Evolutionary conservation across 2,888 invertebrate genomes (phyloP).

Genomic region (Automeris io): DNA sequence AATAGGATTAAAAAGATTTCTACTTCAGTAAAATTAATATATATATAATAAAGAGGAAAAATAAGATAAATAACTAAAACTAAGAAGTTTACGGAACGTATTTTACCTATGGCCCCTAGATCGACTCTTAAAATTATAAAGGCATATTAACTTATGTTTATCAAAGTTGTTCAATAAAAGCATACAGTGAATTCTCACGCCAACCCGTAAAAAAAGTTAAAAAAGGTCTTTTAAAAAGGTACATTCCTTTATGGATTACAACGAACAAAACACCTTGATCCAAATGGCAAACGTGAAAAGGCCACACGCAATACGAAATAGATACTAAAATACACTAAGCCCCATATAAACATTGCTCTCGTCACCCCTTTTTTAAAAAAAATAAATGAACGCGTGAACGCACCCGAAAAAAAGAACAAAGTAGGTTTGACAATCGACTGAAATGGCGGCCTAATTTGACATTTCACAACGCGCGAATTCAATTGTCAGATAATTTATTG

Average conservation of each 20-base stretch:
- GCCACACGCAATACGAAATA: constrained; percentile 42
- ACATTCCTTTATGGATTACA: constrained; percentile 39
- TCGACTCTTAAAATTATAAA: no score
- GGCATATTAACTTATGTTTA: no score
- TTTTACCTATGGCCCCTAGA: no score
- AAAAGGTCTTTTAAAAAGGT: constrained; percentile 11
- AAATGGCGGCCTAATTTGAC: constrained; percentile 70
- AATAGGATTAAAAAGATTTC: no score
- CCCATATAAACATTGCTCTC: constrained; percentile 19
- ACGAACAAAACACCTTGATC: constrained; percentile 25
- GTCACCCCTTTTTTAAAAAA: constrained; percentile 49
- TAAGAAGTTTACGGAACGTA: no score
- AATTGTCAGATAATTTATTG: constrained; percentile 71
- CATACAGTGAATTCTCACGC: constrained; percentile 28
- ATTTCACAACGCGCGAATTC: constrained; percentile 68
- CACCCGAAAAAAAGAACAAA: constrained; percentile 49
- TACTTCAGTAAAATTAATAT: no score
- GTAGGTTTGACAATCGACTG: constrained; percentile 46
- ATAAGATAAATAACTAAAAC: no score
- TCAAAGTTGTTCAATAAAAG: no score
- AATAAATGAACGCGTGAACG: constrained; percentile 41
- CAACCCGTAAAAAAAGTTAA: constrained; percentile 25
- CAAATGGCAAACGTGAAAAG: constrained; percentile 15
- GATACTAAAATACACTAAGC: constrained; percentile 1
- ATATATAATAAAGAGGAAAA: no score